A percentile compares a stretch with the other conserved stretches of the same genome.
Evolutionary conservation across 2,113 vertebrate genomes (phyloP).

Genomic region (Cyprinodon brontotheroides): DNA sequence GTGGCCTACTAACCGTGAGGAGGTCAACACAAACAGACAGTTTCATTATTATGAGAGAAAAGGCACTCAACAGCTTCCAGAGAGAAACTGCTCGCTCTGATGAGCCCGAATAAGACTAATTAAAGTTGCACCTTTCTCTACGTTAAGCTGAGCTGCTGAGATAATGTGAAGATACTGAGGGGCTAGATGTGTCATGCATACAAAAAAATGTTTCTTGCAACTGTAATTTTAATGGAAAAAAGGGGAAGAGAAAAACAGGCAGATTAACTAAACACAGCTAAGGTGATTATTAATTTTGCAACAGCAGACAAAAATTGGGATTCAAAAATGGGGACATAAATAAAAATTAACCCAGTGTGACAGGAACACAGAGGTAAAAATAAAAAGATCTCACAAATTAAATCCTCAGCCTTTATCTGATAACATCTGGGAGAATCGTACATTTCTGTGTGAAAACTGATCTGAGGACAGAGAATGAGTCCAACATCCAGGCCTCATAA

Average conservation of each 20-base stretch:
- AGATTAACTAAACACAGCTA: background rate
- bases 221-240: constrained; percentile 20
- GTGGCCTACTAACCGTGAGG: constrained; percentile 14
- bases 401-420: too few species aligned
- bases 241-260: background rate
- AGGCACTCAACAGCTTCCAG: constrained; percentile 43
- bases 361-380: background rate
- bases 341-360: background rate
- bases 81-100: constrained; percentile 46
- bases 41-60: constrained; percentile 48
- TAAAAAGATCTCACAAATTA: background rate
- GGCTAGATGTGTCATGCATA: constrained; percentile 17
- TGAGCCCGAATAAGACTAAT: constrained; percentile 63
- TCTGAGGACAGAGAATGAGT: constrained; percentile 31
- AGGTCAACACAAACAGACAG: constrained; percentile 38
- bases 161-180: constrained; percentile 51
- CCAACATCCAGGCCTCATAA: constrained; percentile 20
- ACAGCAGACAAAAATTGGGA: constrained; percentile 4
- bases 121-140: constrained; percentile 52
- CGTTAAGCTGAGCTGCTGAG: constrained; percentile 47
- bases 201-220: too few species aligned
- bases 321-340: background rate
- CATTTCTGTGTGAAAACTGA: constrained; percentile 10
- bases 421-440: too few species aligned
- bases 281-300: constrained; percentile 21